Conservation (phyloP, 2,113 vertebrate species). For the Caranx melampygus region DNA sequence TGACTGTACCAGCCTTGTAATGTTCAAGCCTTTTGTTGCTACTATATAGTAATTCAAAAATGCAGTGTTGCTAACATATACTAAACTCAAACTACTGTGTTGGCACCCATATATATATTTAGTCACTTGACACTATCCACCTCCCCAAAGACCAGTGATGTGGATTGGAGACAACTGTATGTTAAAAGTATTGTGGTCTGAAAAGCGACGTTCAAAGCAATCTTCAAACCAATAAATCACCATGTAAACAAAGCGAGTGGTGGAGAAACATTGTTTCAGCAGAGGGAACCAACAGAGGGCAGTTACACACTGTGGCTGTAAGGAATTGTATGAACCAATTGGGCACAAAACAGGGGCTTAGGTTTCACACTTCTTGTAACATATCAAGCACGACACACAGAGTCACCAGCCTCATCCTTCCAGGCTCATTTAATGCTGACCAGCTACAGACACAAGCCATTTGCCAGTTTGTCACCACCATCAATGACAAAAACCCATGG, state of each 20-base stretch:
- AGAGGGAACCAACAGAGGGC: constrained; percentile 47
- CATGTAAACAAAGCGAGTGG: constrained; percentile 45
- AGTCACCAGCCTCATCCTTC: constrained; percentile 36
- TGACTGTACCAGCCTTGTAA: too few species aligned
- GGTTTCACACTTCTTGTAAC: constrained; percentile 23
- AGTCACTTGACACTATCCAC: not conserved
- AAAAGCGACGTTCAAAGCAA: constrained; percentile 45
- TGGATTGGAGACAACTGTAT: constrained; percentile 29
- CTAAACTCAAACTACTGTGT: not conserved
- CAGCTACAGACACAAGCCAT: constrained; percentile 12
- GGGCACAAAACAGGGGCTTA: constrained; percentile 29
- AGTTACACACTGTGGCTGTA: constrained; percentile 27
- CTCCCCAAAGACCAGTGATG: not conserved
- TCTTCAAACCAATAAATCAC: constrained; percentile 46
- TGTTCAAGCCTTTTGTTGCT: not conserved
- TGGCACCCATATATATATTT: not conserved
- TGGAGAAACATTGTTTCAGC: constrained; percentile 18
- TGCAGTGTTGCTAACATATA: not conserved
- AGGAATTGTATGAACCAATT: constrained; percentile 36
- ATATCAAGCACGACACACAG: constrained; percentile 8
- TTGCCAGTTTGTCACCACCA: not conserved
- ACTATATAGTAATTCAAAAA: not conserved
- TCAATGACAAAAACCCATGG: not conserved
- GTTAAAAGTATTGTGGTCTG: constrained; percentile 29
- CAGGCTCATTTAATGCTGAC: constrained; percentile 17